Evolutionary conservation across 2,797 vertebrate genomes (phyloP).

Genomic region (Scyliorhinus canicula): DNA sequence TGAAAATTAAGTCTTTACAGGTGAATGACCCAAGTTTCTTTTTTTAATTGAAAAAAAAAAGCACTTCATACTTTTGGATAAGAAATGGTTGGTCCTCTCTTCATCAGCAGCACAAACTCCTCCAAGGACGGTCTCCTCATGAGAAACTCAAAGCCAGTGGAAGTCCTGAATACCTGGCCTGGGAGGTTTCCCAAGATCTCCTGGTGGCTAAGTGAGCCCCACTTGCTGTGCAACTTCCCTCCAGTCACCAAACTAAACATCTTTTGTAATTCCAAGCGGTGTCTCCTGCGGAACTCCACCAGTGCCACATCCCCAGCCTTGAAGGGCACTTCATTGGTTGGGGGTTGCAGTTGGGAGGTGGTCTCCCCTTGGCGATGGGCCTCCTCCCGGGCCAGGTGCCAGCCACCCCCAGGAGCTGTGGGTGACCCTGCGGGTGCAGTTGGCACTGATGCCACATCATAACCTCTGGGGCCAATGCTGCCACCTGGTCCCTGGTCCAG

Average conservation of each 20-base stretch:
- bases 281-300: constrained; percentile 57
- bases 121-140: constrained; percentile 71
- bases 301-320: constrained; percentile 66
- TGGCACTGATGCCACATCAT: background rate
- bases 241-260: constrained; percentile 60
- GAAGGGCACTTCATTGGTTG: constrained; percentile 47
- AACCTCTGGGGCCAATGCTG: background rate
- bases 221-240: constrained; percentile 52
- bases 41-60: background rate
- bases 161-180: constrained; percentile 57
- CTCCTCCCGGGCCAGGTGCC: background rate
- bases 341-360: background rate
- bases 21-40: no score
- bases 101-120: constrained; percentile 79
- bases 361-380: background rate
- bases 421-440: background rate
- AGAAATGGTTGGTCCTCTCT: constrained; percentile 66
- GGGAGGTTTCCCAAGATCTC: constrained; percentile 60
- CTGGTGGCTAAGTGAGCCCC: constrained; percentile 60
- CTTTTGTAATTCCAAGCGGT: constrained; percentile 56
- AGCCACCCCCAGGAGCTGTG: no score
- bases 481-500: constrained; percentile 36
- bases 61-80: constrained; percentile 73
- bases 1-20: background rate
- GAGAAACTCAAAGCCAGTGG: constrained; percentile 52